These are phyloP conservation scores for Shargacucullia verbasci DNA, from an alignment of 2,888 invertebrate species.

Conservation along the genomic window DNA sequence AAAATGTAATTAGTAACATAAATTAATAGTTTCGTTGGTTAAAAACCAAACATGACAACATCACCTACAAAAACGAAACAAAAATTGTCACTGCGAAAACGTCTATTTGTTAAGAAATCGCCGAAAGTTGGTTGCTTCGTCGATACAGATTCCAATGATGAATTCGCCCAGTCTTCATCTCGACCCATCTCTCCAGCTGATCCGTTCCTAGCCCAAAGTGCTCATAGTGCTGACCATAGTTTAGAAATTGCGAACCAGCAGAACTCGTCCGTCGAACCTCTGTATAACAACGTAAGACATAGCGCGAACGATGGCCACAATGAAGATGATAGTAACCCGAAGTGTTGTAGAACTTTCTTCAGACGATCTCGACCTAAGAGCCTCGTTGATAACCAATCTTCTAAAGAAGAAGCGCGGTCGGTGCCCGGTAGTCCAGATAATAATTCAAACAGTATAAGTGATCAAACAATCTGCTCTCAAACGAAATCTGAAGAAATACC, in stretches of 20 bases:
- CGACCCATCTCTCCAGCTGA: conserved; percentile 86
- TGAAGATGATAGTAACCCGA: conserved; percentile 78
- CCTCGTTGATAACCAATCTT: conserved; percentile 73
- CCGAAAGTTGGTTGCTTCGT: conserved; percentile 88
- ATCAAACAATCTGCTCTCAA: conserved; percentile 74
- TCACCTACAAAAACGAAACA: conserved; percentile 85
- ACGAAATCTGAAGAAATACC: conserved; percentile 83
- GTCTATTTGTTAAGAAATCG: conserved; percentile 86
- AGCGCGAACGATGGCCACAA: conserved; percentile 64
- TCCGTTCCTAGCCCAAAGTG: conserved; percentile 84
- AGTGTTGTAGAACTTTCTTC: conserved; percentile 84
- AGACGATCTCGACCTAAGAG: conserved; percentile 83
- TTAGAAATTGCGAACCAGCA: conserved; percentile 66
- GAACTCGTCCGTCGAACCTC: conserved; percentile 65
- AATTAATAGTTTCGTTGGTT: conserved; percentile 77
- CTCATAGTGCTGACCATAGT: conserved; percentile 70
- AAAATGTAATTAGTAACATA: conserved; percentile 87
- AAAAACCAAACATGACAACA: conserved; percentile 83
- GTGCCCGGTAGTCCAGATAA: conserved; percentile 79
- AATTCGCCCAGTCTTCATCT: conserved; percentile 79
- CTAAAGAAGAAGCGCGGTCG: conserved; percentile 74
- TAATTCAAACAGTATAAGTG: conserved; percentile 79
- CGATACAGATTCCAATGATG: conserved; percentile 85
- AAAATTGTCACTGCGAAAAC: conserved; percentile 85
- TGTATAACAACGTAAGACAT: conserved; percentile 66